Evolutionary conservation across 2,113 vertebrate species (phyloP).

Genomic region (Pica pica): DNA sequence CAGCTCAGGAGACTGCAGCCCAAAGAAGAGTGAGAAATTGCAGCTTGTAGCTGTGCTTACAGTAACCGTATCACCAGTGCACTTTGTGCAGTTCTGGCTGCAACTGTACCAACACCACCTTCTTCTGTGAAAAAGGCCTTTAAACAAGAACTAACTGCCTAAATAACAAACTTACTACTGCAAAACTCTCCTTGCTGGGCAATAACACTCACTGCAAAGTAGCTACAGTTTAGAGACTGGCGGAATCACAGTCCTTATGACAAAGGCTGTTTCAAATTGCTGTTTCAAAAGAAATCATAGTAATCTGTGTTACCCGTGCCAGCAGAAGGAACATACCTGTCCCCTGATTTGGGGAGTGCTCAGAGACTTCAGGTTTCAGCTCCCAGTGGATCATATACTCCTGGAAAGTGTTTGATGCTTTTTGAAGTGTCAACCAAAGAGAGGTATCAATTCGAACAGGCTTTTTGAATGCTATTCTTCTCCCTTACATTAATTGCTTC

Average conservation of each 20-base stretch:
- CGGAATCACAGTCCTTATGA: neutral
- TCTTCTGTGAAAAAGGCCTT: neutral
- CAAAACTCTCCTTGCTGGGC: neutral
- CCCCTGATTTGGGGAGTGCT: neutral
- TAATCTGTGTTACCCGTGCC: neutral
- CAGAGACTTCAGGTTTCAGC: neutral
- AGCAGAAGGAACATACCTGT: neutral
- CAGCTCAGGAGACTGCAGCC: neutral
- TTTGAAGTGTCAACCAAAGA: neutral
- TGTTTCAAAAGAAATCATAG: neutral
- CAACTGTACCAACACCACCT: neutral
- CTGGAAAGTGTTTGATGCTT: neutral
- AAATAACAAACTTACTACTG: neutral
- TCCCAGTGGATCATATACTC: neutral
- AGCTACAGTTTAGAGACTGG: neutral
- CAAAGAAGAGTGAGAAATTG: neutral
- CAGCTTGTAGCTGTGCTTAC: neutral
- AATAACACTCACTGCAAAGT: neutral
- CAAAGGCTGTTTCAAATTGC: neutral
- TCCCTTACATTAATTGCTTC: neutral
- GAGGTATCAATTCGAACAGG: neutral
- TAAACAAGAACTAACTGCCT: neutral
- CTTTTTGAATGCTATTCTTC: neutral
- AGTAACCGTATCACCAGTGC: neutral
- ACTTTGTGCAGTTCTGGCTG: neutral